These are phyloP conservation scores for Malurus elegans DNA, from an alignment of 2,113 vertebrate species.

Conservation along the genomic window DNA sequence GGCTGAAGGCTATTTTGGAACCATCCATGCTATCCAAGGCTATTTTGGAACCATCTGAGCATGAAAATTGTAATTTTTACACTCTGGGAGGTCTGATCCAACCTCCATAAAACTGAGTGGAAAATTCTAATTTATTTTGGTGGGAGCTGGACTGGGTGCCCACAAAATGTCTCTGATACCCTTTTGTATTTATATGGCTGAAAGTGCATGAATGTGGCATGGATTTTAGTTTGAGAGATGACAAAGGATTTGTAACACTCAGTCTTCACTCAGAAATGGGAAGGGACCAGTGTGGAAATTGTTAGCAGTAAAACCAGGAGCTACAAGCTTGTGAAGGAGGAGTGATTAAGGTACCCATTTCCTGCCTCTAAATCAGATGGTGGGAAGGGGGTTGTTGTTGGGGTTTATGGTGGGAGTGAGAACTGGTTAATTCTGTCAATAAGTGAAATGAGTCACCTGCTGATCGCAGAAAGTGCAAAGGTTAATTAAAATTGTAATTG, in stretches of 20 bases:
- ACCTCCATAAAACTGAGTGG: neutral
- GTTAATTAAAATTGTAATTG: conserved; percentile 49
- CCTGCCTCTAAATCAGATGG: neutral
- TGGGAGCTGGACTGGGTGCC: neutral
- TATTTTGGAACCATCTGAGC: neutral
- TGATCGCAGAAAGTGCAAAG: conserved; percentile 1
- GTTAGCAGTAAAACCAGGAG: neutral
- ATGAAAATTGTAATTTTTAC: neutral
- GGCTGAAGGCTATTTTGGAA: neutral
- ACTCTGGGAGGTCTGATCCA: neutral
- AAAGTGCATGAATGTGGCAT: neutral
- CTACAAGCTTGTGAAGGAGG: neutral
- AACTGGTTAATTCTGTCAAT: neutral
- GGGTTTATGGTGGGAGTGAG: neutral
- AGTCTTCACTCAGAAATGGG: neutral
- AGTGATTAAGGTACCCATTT: neutral
- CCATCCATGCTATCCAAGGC: too few species aligned
- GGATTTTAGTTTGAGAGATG: neutral
- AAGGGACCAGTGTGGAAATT: neutral
- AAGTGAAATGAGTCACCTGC: conserved; percentile 2
- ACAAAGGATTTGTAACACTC: neutral
- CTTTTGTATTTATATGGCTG: neutral
- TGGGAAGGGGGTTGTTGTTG: too few species aligned
- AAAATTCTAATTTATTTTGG: neutral
- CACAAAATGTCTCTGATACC: neutral